phyloP scores from a whole-genome alignment of 2,113 vertebrate species.

The Platycercus adscitus region DNA sequence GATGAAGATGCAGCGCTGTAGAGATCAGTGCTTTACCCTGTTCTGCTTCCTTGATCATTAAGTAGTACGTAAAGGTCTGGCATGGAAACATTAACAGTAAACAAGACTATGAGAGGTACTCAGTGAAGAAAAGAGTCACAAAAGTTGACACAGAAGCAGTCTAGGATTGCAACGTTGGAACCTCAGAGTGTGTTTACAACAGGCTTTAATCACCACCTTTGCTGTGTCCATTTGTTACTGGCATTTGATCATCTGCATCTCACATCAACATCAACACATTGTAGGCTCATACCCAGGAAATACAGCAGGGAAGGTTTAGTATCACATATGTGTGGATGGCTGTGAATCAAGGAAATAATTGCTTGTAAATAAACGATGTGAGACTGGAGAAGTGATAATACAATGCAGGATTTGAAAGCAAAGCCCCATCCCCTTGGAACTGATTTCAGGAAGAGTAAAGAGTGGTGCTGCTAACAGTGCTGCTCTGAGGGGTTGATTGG shows the following conservation, averaged over 20 bases:
- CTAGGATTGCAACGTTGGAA: not conserved
- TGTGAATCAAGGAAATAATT: not conserved
- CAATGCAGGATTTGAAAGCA: not conserved
- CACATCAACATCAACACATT: not conserved
- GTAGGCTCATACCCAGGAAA: not conserved
- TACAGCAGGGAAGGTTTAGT: accelerated
- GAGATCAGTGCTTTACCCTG: not conserved
- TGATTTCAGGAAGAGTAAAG: not conserved
- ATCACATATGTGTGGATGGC: accelerated
- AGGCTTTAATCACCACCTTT: not conserved
- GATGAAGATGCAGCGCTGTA: not conserved
- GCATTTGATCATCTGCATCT: not conserved
- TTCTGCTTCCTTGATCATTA: not conserved
- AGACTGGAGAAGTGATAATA: not conserved
- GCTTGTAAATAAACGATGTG: not conserved
- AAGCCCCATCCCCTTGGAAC: not conserved
- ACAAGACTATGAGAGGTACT: not conserved
- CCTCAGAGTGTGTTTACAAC: not conserved
- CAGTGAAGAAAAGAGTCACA: not conserved
- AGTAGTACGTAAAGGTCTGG: accelerated
- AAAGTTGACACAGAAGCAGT: not conserved
- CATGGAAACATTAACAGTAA: not conserved
- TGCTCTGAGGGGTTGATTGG: not conserved
- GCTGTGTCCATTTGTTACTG: not conserved
- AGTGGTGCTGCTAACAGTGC: not conserved